Evolutionary conservation across 1,140 invertebrate species (phyloP).

Genomic region (Megalonaias nervosa): DNA sequence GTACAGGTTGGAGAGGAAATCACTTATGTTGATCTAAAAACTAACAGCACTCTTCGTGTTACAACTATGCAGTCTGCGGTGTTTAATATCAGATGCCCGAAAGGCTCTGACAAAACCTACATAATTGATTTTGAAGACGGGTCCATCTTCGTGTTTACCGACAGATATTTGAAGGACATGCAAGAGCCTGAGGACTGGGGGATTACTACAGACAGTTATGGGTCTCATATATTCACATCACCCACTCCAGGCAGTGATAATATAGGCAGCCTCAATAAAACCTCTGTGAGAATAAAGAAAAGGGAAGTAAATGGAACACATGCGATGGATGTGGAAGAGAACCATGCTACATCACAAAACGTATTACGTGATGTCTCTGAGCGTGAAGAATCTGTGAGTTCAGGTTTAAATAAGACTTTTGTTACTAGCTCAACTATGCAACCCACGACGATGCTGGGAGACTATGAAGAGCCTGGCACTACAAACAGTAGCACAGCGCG

Average conservation of each 20-base stretch:
- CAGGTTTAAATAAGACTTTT: not conserved
- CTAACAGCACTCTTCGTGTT: constrained; percentile 44
- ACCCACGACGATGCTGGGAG: constrained; percentile 7
- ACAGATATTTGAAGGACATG: constrained; percentile 33
- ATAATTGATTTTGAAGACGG: constrained; percentile 60
- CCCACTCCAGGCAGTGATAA: too few species aligned
- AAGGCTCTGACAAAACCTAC: constrained; percentile 61
- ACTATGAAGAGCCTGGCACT: not conserved
- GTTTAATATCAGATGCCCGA: constrained; percentile 49
- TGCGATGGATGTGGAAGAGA: too few species aligned
- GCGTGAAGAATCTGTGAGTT: too few species aligned
- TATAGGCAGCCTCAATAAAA: too few species aligned
- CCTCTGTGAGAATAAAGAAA: too few species aligned
- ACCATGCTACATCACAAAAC: too few species aligned
- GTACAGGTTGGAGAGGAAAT: constrained; percentile 66
- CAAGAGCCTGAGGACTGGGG: constrained; percentile 14
- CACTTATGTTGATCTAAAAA: constrained; percentile 60
- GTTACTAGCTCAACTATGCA: not conserved
- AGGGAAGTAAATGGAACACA: too few species aligned
- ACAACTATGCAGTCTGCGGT: constrained; percentile 31
- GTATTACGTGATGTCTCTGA: too few species aligned
- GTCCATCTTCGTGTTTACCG: constrained; percentile 45
- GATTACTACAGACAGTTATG: constrained; percentile 4
- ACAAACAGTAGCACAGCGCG: constrained; percentile 17
- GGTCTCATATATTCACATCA: not conserved